phyloP scores from a whole-genome alignment of 2,113 vertebrate species.

The Coryphaenoides rupestris region DNA sequence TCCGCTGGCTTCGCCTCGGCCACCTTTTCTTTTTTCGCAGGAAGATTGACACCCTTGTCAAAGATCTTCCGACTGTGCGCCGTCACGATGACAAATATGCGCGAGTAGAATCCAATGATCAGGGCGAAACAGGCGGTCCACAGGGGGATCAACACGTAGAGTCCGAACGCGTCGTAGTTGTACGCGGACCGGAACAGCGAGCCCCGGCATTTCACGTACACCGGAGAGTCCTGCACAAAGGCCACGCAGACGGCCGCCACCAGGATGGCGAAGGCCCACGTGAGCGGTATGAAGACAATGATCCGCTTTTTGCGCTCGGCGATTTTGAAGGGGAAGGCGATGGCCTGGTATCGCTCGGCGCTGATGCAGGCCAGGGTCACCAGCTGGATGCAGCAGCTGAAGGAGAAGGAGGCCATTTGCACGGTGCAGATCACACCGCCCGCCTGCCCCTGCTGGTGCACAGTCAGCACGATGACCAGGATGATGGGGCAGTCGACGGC shows the following conservation, averaged over 20 bases:
- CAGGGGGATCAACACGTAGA: slow-evolving; percentile 68
- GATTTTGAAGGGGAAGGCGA: slow-evolving; percentile 66
- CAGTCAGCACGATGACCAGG: slow-evolving; percentile 41
- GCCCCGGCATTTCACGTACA: slow-evolving; percentile 59
- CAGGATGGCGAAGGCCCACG: slow-evolving; percentile 58
- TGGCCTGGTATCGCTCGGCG: slow-evolving; percentile 69
- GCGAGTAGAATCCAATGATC: slow-evolving; percentile 66
- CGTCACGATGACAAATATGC: slow-evolving; percentile 66
- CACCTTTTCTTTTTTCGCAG: slow-evolving; percentile 7
- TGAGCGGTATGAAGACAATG: slow-evolving; percentile 52
- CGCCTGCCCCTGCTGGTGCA: slow-evolving; percentile 19
- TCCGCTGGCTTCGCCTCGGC: slow-evolving; percentile 10
- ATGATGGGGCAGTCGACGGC: slow-evolving; percentile 68
- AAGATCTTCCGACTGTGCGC: slow-evolving; percentile 71
- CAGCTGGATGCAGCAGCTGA: slow-evolving; percentile 72
- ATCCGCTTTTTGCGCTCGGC: slow-evolving; percentile 49
- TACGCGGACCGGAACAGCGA: background rate
- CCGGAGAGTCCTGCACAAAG: slow-evolving; percentile 56
- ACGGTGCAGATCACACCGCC: slow-evolving; percentile 52
- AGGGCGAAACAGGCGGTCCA: slow-evolving; percentile 66
- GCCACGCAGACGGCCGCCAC: slow-evolving; percentile 52
- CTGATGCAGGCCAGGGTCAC: slow-evolving; percentile 73
- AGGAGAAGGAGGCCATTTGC: slow-evolving; percentile 66
- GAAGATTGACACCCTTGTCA: slow-evolving; percentile 55
- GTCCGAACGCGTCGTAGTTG: slow-evolving; percentile 66